A percentile compares a stretch with the other conserved stretches of the same genome.
These are phyloP conservation scores for Schizothorax lantsangensis DNA, from an alignment of 2,797 vertebrate species.

Conservation along the genomic window DNA sequence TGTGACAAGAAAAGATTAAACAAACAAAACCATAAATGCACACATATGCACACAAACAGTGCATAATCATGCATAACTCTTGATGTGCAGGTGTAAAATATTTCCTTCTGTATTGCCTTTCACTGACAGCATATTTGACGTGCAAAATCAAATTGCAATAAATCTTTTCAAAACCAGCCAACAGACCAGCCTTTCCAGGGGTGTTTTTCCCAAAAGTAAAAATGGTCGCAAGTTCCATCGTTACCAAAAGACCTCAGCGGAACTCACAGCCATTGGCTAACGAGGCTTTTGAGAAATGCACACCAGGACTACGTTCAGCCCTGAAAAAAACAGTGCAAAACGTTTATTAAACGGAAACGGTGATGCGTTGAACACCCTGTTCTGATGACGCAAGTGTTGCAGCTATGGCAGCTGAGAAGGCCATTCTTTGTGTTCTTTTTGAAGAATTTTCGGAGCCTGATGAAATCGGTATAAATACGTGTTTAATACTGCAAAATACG, in stretches of 20 bases:
- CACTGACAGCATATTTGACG: neutral
- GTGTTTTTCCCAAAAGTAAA: neutral
- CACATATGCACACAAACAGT: neutral
- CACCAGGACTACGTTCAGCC: neutral
- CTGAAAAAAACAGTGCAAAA: too few species aligned
- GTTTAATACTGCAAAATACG: too few species aligned
- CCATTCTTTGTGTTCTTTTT: too few species aligned
- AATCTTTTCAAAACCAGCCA: neutral
- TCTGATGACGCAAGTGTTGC: too few species aligned
- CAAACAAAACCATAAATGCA: constrained; percentile 11
- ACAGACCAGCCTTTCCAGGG: neutral
- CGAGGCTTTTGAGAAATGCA: neutral
- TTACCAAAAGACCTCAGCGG: too few species aligned
- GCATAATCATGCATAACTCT: too few species aligned
- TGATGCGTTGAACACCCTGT: too few species aligned
- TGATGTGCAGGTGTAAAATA: neutral
- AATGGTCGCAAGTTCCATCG: too few species aligned
- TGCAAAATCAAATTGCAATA: neutral
- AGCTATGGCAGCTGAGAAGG: too few species aligned
- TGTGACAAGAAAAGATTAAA: neutral
- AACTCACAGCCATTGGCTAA: neutral
- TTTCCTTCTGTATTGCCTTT: neutral
- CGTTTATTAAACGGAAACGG: too few species aligned
- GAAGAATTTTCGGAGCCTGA: too few species aligned
- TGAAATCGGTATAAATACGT: too few species aligned